phyloP scores from a whole-genome alignment of 2,888 invertebrate species.

The Pomacea canaliculata region DNA sequence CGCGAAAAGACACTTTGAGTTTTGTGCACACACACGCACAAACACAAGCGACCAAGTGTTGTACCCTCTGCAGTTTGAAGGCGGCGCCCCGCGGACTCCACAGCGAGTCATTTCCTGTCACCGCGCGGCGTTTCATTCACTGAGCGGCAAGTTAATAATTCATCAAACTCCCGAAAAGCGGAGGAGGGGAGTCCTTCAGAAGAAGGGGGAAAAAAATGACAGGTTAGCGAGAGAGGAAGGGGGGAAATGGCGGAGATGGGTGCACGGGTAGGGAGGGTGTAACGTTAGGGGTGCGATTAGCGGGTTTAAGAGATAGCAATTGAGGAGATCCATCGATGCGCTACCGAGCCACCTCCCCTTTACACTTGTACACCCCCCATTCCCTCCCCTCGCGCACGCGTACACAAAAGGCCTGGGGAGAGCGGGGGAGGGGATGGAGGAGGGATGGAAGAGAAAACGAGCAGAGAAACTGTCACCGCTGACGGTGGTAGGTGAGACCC shows the following conservation, averaged over 20 bases:
- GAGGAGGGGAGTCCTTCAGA: constrained; percentile 1
- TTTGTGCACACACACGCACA: no score
- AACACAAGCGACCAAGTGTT: no score
- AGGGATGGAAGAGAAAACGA: neutral
- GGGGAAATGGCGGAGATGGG: neutral
- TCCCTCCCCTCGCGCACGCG: neutral
- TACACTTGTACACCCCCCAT: no score
- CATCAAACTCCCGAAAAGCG: constrained; percentile 12
- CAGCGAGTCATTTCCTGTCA: constrained; percentile 25
- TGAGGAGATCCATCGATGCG: constrained; percentile 1
- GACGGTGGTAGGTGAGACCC: constrained; percentile 3
- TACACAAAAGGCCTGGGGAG: constrained; percentile 2
- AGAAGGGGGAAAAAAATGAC: neutral
- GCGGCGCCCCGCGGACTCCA: constrained; percentile 11
- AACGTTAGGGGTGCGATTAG: neutral
- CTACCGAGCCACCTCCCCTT: neutral
- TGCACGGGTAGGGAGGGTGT: neutral
- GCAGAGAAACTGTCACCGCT: neutral
- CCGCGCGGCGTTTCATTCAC: constrained; percentile 15
- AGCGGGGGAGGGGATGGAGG: neutral
- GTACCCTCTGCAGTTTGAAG: neutral
- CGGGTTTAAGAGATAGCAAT: constrained; percentile 6
- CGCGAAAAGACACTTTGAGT: no score
- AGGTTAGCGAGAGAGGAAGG: neutral
- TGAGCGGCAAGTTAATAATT: constrained; percentile 10